Evolutionary conservation across 1,140 invertebrate species (phyloP).

Genomic region (Zaprionus capensis): DNA sequence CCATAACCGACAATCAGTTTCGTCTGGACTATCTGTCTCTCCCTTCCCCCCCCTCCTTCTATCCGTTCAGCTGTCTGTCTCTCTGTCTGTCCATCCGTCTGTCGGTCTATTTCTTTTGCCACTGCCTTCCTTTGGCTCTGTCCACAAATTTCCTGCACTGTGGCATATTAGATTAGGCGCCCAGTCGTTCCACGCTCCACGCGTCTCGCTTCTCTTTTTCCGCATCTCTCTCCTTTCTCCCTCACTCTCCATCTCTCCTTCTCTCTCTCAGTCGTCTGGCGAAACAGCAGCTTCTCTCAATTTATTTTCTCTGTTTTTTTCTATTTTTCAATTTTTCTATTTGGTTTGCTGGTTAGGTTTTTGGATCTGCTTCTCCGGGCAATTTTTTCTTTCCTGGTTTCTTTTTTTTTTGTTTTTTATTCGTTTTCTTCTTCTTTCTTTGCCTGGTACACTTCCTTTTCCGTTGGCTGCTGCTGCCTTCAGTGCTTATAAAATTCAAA

Average conservation of each 20-base stretch:
- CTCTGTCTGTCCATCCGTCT: slow-evolving; percentile 8
- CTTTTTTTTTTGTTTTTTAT: slow-evolving; percentile 1
- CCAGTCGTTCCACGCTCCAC: slow-evolving; percentile 42
- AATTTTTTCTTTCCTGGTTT: slow-evolving; percentile 8
- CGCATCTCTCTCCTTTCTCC: neutral
- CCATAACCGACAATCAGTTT: slow-evolving; percentile 57
- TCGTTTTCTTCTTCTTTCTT: slow-evolving; percentile 26
- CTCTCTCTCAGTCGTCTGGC: neutral
- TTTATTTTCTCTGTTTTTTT: slow-evolving; percentile 34
- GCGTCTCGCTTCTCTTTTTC: slow-evolving; percentile 27
- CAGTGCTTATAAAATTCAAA: slow-evolving; percentile 62
- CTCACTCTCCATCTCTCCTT: neutral
- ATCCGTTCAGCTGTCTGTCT: slow-evolving; percentile 9
- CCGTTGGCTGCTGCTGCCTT: slow-evolving; percentile 30
- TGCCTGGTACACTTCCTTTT: slow-evolving; percentile 50
- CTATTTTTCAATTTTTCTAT: slow-evolving; percentile 66
- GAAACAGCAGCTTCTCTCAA: slow-evolving; percentile 30
- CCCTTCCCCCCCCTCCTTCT: slow-evolving; percentile 1
- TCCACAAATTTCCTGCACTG: slow-evolving; percentile 65
- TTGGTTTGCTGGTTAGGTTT: slow-evolving; percentile 55
- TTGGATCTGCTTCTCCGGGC: slow-evolving; percentile 15
- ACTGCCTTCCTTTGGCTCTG: slow-evolving; percentile 23
- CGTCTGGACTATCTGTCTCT: slow-evolving; percentile 27
- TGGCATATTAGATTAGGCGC: slow-evolving; percentile 67
- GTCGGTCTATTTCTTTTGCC: slow-evolving; percentile 4